Conservation (phyloP, 2,113 vertebrate species). For the Pseudopipra pipra region DNA sequence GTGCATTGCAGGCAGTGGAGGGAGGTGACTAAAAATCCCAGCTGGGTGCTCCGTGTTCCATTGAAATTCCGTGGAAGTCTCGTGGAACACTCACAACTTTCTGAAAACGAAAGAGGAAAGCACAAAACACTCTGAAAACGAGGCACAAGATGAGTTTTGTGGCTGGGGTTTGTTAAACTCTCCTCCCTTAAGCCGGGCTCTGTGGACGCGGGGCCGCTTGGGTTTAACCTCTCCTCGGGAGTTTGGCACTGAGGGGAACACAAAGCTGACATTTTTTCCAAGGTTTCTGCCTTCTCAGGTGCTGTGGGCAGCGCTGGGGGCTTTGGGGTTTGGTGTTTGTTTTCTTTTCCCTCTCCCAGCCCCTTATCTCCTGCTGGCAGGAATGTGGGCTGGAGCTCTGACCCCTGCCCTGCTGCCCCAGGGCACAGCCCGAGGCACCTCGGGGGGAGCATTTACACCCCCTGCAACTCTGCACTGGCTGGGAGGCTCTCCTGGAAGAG, state of each 20-base stretch:
- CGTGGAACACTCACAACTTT: background rate
- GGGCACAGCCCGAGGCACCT: background rate
- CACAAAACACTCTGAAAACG: fast-evolving
- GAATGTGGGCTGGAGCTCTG: background rate
- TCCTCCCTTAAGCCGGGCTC: background rate
- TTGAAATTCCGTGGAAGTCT: background rate
- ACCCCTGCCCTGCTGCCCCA: background rate
- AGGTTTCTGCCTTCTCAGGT: background rate
- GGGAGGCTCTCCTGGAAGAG: background rate
- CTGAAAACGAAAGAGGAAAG: background rate
- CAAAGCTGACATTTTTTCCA: background rate
- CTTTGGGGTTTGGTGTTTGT: background rate
- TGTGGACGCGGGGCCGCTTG: background rate
- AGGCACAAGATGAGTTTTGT: background rate
- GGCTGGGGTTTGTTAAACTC: background rate
- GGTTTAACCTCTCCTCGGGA: background rate
- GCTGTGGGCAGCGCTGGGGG: background rate
- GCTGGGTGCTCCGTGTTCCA: background rate
- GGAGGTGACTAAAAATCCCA: background rate
- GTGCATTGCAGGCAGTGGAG: background rate
- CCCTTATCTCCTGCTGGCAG: background rate
- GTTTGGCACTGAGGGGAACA: background rate
- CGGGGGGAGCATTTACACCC: too few relatives aligned
- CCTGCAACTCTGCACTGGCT: background rate
- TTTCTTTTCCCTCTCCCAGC: background rate